Evolutionary conservation across 2,113 vertebrate genomes (phyloP).

Genomic region (Saimiri boliviensis): DNA sequence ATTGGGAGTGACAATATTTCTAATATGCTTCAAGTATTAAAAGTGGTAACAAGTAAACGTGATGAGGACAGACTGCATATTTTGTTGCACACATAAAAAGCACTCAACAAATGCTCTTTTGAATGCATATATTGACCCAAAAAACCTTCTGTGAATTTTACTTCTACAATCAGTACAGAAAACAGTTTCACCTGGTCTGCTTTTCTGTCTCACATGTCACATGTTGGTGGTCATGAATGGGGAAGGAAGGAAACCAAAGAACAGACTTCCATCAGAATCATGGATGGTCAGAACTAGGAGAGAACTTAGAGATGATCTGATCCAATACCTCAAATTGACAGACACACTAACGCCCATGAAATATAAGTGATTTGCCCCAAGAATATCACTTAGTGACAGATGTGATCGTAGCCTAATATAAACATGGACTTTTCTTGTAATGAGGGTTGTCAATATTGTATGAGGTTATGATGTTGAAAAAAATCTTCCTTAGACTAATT

Average conservation of each 20-base stretch:
- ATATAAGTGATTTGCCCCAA: background rate
- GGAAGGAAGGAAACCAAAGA: background rate
- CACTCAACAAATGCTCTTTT: background rate
- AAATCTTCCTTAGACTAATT: constrained; percentile 21
- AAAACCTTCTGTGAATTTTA: background rate
- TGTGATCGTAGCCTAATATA: background rate
- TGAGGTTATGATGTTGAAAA: background rate
- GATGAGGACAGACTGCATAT: background rate
- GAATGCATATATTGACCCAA: background rate
- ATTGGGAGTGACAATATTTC: background rate
- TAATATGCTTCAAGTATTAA: background rate
- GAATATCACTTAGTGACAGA: background rate
- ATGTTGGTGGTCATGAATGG: background rate
- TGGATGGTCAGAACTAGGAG: background rate
- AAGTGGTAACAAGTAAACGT: background rate
- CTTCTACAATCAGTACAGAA: background rate
- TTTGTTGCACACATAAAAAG: background rate
- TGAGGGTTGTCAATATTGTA: background rate
- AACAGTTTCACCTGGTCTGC: background rate
- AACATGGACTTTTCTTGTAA: constrained; percentile 16
- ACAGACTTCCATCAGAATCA: background rate
- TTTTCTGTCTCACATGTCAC: background rate
- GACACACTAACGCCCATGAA: background rate
- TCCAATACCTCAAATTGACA: background rate
- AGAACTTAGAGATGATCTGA: background rate